These are phyloP conservation scores for Parauchenoglanis punctatus DNA, from an alignment of 2,797 vertebrate genomes.

Conservation along the genomic window DNA sequence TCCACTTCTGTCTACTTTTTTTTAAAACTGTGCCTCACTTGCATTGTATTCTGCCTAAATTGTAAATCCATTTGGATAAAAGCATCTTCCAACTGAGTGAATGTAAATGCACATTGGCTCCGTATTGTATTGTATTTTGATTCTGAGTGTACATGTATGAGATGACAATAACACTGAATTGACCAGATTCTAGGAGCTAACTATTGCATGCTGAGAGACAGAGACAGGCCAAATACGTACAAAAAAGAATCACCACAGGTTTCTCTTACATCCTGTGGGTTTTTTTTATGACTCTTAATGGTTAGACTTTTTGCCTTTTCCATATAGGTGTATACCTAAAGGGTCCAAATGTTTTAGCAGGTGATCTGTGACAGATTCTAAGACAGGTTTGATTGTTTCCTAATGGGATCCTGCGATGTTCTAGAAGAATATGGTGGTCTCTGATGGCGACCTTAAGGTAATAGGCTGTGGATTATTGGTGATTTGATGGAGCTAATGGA, in stretches of 20 bases:
- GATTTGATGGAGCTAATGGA: slow-evolving; percentile 6
- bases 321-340: background rate
- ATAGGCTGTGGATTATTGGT: slow-evolving; percentile 27
- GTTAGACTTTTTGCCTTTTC: background rate
- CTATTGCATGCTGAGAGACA: background rate
- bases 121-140: slow-evolving; percentile 1
- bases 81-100: background rate
- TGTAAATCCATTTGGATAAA: slow-evolving; percentile 7
- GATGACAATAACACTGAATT: slow-evolving; percentile 7
- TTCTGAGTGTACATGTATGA: background rate
- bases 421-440: background rate
- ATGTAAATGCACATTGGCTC: background rate
- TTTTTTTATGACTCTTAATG: background rate
- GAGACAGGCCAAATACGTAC: background rate
- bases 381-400: background rate
- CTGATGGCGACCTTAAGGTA: slow-evolving; percentile 12
- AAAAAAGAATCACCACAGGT: background rate
- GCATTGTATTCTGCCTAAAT: slow-evolving; percentile 1
- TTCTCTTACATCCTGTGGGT: background rate
- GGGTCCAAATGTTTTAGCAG: background rate
- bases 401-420: slow-evolving; percentile 6
- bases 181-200: background rate
- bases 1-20: background rate
- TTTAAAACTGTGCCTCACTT: background rate
- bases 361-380: background rate